Conservation (phyloP, 1,140 invertebrate species). For the Pseudomyrmex sp. region DNA sequence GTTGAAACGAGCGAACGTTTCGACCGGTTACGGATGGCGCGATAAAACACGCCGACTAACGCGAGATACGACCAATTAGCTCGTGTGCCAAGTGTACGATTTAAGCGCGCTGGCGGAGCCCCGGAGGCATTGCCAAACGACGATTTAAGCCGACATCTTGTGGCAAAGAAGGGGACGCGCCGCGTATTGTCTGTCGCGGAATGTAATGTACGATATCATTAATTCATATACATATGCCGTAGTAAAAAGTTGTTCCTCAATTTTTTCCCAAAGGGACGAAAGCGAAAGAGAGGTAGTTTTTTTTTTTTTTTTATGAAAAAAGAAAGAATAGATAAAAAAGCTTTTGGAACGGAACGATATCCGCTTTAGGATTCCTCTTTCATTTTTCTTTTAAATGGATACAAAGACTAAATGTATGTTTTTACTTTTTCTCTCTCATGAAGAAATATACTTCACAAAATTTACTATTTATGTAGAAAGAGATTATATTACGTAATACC, state of each 20-base stretch:
- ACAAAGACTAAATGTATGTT: not conserved
- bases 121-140: slow-evolving; percentile 73
- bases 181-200: slow-evolving; percentile 52
- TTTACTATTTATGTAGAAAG: not conserved
- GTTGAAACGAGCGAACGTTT: slow-evolving; percentile 60
- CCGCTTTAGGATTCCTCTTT: too few relatives aligned
- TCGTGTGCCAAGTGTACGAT: slow-evolving; percentile 78
- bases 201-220: slow-evolving; percentile 48
- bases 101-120: slow-evolving; percentile 67
- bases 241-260: slow-evolving; percentile 9
- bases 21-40: slow-evolving; percentile 78
- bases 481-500: not conserved
- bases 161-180: slow-evolving; percentile 30
- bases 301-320: not conserved
- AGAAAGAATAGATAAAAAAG: not conserved
- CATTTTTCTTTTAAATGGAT: not conserved
- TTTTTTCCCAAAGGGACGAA: too few relatives aligned
- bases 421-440: not conserved
- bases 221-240: not conserved
- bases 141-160: slow-evolving; percentile 70
- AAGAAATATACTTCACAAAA: not conserved
- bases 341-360: not conserved
- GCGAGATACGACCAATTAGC: slow-evolving; percentile 82
- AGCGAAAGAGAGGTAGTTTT: too few relatives aligned
- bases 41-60: slow-evolving; percentile 78